phyloP scores from a whole-genome alignment of 2,113 vertebrate genomes.

The Phyllopteryx taeniolatus region DNA sequence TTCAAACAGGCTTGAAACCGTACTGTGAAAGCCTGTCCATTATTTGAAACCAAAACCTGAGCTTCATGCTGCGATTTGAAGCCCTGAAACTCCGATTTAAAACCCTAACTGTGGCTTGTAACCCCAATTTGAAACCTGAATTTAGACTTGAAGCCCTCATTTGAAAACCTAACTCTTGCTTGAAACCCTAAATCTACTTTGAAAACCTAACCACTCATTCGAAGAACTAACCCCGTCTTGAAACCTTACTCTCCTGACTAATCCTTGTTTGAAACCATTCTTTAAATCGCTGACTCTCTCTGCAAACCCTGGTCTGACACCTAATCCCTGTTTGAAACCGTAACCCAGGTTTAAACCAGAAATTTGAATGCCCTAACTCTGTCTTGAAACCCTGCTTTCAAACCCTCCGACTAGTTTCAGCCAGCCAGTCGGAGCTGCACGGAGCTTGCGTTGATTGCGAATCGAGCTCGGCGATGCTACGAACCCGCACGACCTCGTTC shows the following conservation, averaged over 20 bases:
- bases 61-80: background rate
- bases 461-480: background rate
- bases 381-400: background rate
- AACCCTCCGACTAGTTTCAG: background rate
- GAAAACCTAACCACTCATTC: no score
- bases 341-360: no score
- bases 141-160: background rate
- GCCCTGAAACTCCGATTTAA: background rate
- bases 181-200: no score
- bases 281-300: no score
- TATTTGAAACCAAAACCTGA: background rate
- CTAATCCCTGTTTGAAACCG: no score
- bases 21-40: background rate
- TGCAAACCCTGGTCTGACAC: no score
- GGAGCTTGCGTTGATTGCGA: background rate
- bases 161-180: no score
- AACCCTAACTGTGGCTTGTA: background rate
- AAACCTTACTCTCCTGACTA: no score
- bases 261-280: no score
- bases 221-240: no score
- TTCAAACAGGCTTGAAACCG: background rate
- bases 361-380: background rate
- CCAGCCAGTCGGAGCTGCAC: background rate
- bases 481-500: background rate
- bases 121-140: background rate